Conservation (phyloP, 35 echinoderm and acorn worm genomes). For the Heliocidaris tuberculata region DNA sequence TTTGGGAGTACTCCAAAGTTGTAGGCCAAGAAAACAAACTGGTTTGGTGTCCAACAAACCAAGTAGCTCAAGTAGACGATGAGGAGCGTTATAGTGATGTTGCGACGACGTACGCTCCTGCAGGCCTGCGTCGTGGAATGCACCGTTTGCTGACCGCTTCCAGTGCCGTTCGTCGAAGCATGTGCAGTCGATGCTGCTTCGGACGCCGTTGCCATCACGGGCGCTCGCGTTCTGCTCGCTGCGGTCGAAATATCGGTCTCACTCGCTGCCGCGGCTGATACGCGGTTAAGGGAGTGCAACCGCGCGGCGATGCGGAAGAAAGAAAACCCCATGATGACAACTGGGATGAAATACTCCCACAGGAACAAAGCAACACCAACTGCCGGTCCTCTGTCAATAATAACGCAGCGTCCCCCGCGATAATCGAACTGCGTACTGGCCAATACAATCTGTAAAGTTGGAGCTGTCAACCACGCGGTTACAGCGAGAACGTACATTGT, state of each 20-base stretch:
- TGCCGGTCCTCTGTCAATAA: background rate
- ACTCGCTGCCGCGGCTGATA: background rate
- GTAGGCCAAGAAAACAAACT: slow-evolving; percentile 48
- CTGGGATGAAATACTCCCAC: slow-evolving; percentile 55
- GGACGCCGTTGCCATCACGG: background rate
- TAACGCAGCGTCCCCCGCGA: background rate
- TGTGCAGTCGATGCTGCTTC: background rate
- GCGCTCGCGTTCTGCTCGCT: background rate
- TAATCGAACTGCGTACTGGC: background rate
- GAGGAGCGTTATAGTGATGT: slow-evolving; percentile 45
- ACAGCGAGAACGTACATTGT: background rate
- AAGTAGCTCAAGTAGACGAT: slow-evolving; percentile 47
- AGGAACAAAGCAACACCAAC: slow-evolving; percentile 40
- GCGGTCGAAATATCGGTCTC: background rate
- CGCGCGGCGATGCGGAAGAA: slow-evolving; percentile 41
- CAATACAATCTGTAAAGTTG: slow-evolving; percentile 28
- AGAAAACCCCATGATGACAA: slow-evolving; percentile 49
- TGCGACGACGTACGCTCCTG: background rate
- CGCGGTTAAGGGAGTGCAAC: slow-evolving; percentile 32
- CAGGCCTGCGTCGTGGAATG: background rate
- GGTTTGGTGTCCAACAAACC: slow-evolving; percentile 63
- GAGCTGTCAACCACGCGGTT: slow-evolving; percentile 42
- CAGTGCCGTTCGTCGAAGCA: background rate
- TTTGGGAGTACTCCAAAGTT: slow-evolving; percentile 35
- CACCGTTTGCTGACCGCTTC: background rate